Conservation (phyloP, 2,888 invertebrate species). For the Stegana nigrithorax region DNA sequence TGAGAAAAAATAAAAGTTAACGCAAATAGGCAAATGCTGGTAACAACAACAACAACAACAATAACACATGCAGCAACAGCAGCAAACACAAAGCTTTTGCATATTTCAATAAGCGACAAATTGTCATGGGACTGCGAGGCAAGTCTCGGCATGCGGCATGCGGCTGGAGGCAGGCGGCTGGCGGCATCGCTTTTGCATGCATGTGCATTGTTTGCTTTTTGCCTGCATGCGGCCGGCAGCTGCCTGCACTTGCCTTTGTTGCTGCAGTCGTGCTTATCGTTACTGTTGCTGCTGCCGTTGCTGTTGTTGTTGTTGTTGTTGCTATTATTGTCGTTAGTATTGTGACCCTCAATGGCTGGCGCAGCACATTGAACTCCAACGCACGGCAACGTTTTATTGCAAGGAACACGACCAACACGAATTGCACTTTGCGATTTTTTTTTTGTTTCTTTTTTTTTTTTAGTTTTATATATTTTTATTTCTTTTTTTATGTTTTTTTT, state of each 20-base stretch:
- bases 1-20: constrained; percentile 7
- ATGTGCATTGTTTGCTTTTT: too few relatives aligned
- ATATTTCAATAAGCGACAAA: constrained; percentile 53
- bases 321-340: background rate
- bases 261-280: too few relatives aligned
- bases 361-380: constrained; percentile 47
- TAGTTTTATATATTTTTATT: too few relatives aligned
- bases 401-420: background rate
- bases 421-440: background rate
- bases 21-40: constrained; percentile 33
- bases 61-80: constrained; percentile 44
- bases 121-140: constrained; percentile 50
- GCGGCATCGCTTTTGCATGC: background rate
- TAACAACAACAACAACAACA: constrained; percentile 36
- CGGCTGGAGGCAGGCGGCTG: background rate
- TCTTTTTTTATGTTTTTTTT: too few relatives aligned
- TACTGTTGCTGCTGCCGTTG: constrained; percentile 10
- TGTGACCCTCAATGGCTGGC: constrained; percentile 48
- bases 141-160: too few relatives aligned
- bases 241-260: too few relatives aligned
- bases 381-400: too few relatives aligned
- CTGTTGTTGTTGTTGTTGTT: background rate
- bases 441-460: too few relatives aligned
- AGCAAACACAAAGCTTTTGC: constrained; percentile 26
- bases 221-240: too few relatives aligned